phyloP scores from a whole-genome alignment of 2,797 vertebrate genomes.

The Amblyraja radiata region DNA sequence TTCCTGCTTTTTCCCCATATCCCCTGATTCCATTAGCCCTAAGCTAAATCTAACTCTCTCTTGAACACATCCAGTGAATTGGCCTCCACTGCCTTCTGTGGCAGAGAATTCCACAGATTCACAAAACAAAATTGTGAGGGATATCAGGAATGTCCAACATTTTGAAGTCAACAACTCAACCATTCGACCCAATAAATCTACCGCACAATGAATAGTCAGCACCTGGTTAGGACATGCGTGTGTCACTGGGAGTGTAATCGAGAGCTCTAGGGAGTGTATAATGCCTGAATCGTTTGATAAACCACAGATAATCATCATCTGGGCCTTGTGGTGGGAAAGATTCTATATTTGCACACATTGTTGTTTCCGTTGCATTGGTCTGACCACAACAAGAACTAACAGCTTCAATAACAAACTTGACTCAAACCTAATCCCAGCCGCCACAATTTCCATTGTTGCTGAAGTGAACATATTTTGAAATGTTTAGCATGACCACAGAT shows the following conservation, averaged over 20 bases:
- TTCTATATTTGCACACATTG: neutral
- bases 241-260: neutral
- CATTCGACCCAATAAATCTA: too few species aligned
- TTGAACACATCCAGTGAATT: too few species aligned
- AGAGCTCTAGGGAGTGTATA: neutral
- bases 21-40: too few species aligned
- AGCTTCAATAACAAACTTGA: neutral
- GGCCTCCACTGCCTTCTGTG: too few species aligned
- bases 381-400: neutral
- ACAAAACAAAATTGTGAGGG: too few species aligned
- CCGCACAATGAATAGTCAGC: neutral
- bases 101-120: too few species aligned
- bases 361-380: neutral
- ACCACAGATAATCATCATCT: neutral
- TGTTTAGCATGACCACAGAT: neutral
- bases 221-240: too few species aligned
- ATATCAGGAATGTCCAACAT: neutral
- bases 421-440: too few species aligned
- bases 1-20: too few species aligned
- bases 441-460: neutral
- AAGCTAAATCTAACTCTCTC: too few species aligned
- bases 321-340: too few species aligned
- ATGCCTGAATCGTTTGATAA: neutral
- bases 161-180: neutral
- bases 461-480: neutral